Conservation (phyloP, 1,140 invertebrate species). For the Hormaphis cornu region DNA sequence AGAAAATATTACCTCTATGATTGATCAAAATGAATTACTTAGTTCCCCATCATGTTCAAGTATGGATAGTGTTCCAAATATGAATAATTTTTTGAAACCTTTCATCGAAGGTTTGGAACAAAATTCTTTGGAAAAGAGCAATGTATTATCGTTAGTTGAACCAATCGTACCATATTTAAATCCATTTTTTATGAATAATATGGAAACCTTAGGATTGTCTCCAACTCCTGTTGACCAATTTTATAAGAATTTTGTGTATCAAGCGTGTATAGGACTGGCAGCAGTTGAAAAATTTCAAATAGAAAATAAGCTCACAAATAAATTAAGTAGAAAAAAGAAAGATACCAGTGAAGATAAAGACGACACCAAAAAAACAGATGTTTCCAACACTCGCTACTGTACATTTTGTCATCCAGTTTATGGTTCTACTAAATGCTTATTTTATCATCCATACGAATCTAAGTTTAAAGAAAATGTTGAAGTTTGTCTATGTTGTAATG, state of each 20-base stretch:
- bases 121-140: slow-evolving; percentile 10
- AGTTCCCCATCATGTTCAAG: slow-evolving; percentile 19
- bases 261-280: background rate
- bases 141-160: slow-evolving; percentile 9
- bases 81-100: slow-evolving; percentile 24
- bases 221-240: slow-evolving; percentile 1
- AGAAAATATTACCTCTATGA: background rate
- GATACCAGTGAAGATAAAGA: slow-evolving; percentile 17
- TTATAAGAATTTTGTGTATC: slow-evolving; percentile 23
- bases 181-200: slow-evolving; percentile 28
- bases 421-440: slow-evolving; percentile 47
- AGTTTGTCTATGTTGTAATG: slow-evolving; percentile 30
- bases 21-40: slow-evolving; percentile 7
- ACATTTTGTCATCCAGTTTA: slow-evolving; percentile 49
- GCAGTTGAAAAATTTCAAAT: slow-evolving; percentile 11
- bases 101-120: slow-evolving; percentile 21
- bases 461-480: slow-evolving; percentile 5
- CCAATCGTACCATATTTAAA: slow-evolving; percentile 26
- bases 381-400: slow-evolving; percentile 39
- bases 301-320: background rate
- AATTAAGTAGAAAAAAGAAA: background rate
- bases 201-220: slow-evolving; percentile 6
- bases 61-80: slow-evolving; percentile 3
- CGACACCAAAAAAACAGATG: slow-evolving; percentile 21
- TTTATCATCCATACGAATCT: slow-evolving; percentile 43